Evolutionary conservation across 2,888 invertebrate species (phyloP).

Genomic region (Apamea crenata): DNA sequence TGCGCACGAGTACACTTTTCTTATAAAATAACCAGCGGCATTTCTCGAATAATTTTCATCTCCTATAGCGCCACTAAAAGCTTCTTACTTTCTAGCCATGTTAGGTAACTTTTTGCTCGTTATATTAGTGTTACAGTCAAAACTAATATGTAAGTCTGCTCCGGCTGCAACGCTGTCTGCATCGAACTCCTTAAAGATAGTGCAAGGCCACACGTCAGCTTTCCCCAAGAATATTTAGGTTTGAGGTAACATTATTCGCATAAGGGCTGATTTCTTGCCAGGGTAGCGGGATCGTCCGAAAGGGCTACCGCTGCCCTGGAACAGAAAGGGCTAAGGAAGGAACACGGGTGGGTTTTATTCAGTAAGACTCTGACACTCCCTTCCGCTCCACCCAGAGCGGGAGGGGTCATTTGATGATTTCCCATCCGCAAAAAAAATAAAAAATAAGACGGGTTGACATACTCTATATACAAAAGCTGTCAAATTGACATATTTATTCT

Average conservation of each 20-base stretch:
- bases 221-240: not conserved
- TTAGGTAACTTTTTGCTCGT: constrained; percentile 18
- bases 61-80: constrained; percentile 16
- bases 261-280: not conserved
- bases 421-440: too few relatives aligned
- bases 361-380: too few relatives aligned
- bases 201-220: not conserved
- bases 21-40: not conserved
- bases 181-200: constrained; percentile 22
- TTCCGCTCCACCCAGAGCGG: too few relatives aligned
- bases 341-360: too few relatives aligned
- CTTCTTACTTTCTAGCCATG: constrained; percentile 19
- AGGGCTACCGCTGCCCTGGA: too few relatives aligned
- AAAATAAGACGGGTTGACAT: too few relatives aligned
- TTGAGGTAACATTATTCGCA: not conserved
- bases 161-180: not conserved
- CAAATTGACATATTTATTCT: not conserved
- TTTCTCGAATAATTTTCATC: constrained; percentile 2
- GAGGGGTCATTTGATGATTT: too few relatives aligned
- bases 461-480: too few relatives aligned
- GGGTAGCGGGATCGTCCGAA: too few relatives aligned
- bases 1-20: not conserved
- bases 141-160: constrained; percentile 41
- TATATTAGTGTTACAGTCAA: constrained; percentile 37
- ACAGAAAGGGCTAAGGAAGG: too few relatives aligned